Percentiles rank a stretch among this genome's conserved stretches.
phyloP scores from a whole-genome alignment of 2,888 invertebrate species.

The Rhagium mordax region DNA sequence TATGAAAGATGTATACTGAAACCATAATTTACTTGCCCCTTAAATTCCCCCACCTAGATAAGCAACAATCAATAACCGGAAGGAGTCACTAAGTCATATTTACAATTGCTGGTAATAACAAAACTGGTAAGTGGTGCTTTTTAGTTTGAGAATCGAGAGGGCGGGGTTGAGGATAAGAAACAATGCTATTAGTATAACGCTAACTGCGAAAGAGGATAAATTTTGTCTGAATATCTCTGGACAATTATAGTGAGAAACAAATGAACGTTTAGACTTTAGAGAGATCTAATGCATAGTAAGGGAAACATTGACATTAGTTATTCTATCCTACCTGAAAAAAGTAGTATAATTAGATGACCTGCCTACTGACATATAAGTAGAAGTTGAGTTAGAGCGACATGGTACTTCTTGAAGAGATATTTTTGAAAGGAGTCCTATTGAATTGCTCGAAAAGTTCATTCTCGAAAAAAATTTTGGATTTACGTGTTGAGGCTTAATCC shows the following conservation, averaged over 20 bases:
- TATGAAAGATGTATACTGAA: slow-evolving; percentile 21
- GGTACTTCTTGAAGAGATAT: neutral
- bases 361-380: neutral
- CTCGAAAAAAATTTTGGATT: neutral
- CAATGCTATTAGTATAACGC: neutral
- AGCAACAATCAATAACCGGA: neutral
- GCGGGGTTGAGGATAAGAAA: neutral
- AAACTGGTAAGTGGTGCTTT: neutral
- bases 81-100: neutral
- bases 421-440: neutral
- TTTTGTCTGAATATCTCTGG: slow-evolving; percentile 37
- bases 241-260: no score
- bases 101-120: no score
- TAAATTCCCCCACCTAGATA: neutral
- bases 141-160: neutral
- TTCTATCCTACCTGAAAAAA: slow-evolving; percentile 24
- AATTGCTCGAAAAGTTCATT: neutral
- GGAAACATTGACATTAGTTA: no score
- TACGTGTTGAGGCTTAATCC: neutral
- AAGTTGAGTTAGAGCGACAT: neutral
- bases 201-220: neutral
- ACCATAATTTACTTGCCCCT: neutral
- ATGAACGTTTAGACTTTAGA: no score
- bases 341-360: neutral
- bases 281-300: no score